Evolutionary conservation across 2,113 vertebrate species (phyloP), one percentile per base, ranked within the genome.

Genomic region (Gila orcuttii): DNA sequence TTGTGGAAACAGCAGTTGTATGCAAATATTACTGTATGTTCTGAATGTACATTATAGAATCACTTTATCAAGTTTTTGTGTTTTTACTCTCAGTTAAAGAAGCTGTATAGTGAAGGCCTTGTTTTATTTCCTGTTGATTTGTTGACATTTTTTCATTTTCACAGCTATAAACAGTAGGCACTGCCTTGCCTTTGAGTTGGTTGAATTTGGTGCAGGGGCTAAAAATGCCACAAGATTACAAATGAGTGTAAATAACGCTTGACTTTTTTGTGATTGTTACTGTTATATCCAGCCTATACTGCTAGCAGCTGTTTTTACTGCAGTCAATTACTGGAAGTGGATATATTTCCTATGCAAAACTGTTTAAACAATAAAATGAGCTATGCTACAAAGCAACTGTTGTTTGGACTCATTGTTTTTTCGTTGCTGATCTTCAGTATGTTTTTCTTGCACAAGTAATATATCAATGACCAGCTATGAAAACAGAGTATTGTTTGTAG

Each of bases 271-370:
- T 99, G 98, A 99, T 99, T 99, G 97, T 99, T 98, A 97, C 97
- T 98, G 98, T 99, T 98, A 97, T 99, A 99, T 97, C 98, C 98
- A 99, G 97, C 98, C 98, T 98, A 97, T 97, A 98, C 97, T 98
- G 98, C 97, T 99, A 98, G 97, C 98, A 99, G 97, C 98, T 99
- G 98, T 98, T 98, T 97, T 97, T 98, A 98, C 97, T 98, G 98
- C 98, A 98, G 98, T 99, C 97, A 98, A 98, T 99, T 99, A 99
- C 98, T 99, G 98, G 98, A 99, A 98, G 97, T 97, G 96, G 96
- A 99, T 99, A 98, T 99, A 99, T 98, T 99, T 99, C 98, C 98
- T 99, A 99, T 99, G 98, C 98, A 99, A 99, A 99, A 98, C 97
- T 97, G 97, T 98, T 99, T 97, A 98, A 99, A 99, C 97, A 99